A percentile compares a stretch with the other conserved stretches of the same genome.
These are phyloP conservation scores for Acridotheres tristis DNA, from an alignment of 2,797 vertebrate species.

Conservation along the genomic window DNA sequence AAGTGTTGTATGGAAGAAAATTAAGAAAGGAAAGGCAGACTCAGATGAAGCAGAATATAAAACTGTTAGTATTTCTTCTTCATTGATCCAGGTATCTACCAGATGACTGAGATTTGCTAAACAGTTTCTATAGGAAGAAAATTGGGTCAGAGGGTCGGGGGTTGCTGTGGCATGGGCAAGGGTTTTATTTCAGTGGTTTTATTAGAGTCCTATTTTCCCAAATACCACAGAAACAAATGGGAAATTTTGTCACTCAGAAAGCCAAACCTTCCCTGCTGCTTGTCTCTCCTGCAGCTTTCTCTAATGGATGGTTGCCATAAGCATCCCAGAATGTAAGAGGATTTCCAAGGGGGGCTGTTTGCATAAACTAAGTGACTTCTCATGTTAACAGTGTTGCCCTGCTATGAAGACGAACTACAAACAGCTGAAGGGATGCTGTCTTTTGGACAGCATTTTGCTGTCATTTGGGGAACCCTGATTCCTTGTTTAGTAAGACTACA, in stretches of 20 bases:
- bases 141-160: background rate
- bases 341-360: background rate
- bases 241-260: background rate
- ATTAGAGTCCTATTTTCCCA: background rate
- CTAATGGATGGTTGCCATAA: background rate
- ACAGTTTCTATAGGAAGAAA: background rate
- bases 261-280: background rate
- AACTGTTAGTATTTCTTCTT: background rate
- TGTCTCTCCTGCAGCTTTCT: background rate
- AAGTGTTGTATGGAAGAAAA: background rate
- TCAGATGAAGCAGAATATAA: background rate
- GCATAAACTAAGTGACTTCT: background rate
- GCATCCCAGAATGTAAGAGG: background rate
- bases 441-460: background rate
- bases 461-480: background rate
- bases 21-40: background rate
- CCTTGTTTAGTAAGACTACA: background rate
- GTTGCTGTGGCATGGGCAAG: background rate
- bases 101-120: background rate
- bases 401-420: background rate
- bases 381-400: background rate
- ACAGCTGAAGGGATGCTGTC: background rate
- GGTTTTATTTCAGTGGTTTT: background rate
- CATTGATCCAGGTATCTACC: background rate
- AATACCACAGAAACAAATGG: background rate